Base-by-base conservation (phyloP, 2,113 vertebrate genomes). In the Lipophrys pholis region DNA sequence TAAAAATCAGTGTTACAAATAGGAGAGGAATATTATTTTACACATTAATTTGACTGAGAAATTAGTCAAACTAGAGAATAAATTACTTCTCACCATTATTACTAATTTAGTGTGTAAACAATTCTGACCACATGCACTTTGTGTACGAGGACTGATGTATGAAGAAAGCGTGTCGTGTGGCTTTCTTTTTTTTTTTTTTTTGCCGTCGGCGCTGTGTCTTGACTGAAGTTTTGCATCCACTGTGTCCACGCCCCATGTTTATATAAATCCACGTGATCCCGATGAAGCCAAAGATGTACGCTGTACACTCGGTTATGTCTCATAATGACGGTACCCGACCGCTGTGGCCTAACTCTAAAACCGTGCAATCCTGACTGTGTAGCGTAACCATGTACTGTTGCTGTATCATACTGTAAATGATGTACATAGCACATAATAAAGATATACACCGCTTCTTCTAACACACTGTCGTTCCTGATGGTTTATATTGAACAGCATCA, bases 361-460 rank as follows among this genome's bases (percentile, higher is more conserved):
- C 87, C 59, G 90, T 93, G 91, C 90, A 93, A 92, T 93, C 84
- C 70, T 54, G 76, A 90, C 80, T 84, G 86, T 93, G 88, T 90
- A 85, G 81, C 85, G 82, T 86, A 87, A 79, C 55, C 51, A 39
- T 87, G 86, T 86, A 81, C 68, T 89, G 87, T 85, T 90, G 87
- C 80, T 93, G 93, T 93, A 91, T 62, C 35, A 90, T 92, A 92
- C 64, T 93, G 92, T 94, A 89, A 92, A 67, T 92, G 78, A 89
- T 93, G 92, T 94, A 92, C 42, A 93, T 84, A 91, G 71, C 78
- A 71, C 65, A 87, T 69, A 93, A 93, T 93, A 90, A 94, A 93
- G 90, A 89, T 90, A 87, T 93, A 92, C 81, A 88, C 91, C 86
- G 86, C 91, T 91, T 90, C 80, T 93, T 89, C 36, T 83, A 30